Evolutionary conservation across 2,888 invertebrate species (phyloP).

Genomic region (Argyresthia albistria): DNA sequence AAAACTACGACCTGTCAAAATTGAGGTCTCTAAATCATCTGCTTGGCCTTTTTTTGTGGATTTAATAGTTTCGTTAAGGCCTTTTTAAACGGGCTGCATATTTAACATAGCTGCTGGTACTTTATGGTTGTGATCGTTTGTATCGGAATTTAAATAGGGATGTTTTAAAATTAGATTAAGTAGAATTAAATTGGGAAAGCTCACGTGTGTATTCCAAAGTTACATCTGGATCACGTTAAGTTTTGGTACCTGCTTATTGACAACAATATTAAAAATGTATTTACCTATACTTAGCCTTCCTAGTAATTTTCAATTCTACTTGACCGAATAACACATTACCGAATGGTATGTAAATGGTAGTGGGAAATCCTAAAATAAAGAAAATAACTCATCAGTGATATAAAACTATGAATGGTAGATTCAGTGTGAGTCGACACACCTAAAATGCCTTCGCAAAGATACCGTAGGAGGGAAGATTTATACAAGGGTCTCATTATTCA

Average conservation of each 20-base stretch:
- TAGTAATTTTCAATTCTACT: too few relatives aligned
- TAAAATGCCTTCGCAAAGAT: not conserved
- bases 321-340: too few relatives aligned
- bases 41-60: constrained; percentile 55
- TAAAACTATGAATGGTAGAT: not conserved
- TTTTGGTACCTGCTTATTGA: too few relatives aligned
- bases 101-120: constrained; percentile 44
- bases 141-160: constrained; percentile 56
- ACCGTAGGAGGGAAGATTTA: constrained; percentile 31
- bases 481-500: constrained; percentile 59
- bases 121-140: constrained; percentile 24
- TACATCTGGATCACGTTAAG: not conserved
- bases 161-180: constrained; percentile 37
- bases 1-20: constrained; percentile 67
- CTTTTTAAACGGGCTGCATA: constrained; percentile 62
- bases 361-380: too few relatives aligned
- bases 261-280: too few relatives aligned
- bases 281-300: too few relatives aligned
- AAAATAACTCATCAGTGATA: not conserved
- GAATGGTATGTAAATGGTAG: too few relatives aligned
- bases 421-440: not conserved
- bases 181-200: constrained; percentile 21
- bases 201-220: constrained; percentile 4
- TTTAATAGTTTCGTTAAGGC: constrained; percentile 67
- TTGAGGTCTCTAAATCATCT: constrained; percentile 68